Evolutionary conservation across 37 sponge, comb jelly and placozoan genomes (phyloP).

Genomic region (Mnemiopsis leidyi): DNA sequence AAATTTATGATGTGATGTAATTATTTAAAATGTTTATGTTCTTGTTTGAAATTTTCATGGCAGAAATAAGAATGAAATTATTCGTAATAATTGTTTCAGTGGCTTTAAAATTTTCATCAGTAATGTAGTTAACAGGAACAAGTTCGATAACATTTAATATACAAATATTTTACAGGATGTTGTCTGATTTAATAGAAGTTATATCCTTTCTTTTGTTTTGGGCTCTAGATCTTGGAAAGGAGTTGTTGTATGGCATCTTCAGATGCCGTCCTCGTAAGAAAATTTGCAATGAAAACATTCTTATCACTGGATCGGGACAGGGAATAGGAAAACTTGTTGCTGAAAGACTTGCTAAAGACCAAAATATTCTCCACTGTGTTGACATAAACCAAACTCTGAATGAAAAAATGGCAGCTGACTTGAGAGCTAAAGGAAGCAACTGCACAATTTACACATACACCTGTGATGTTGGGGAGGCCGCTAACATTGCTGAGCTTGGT

Average conservation of each 20-base stretch:
- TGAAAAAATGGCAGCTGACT: neutral
- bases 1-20: no score
- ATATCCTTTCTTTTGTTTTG: neutral
- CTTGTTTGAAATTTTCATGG: no score
- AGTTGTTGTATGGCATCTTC: neutral
- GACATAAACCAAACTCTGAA: neutral
- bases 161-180: no score
- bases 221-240: neutral
- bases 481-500: neutral
- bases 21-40: no score
- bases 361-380: slow-evolving; percentile 5
- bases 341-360: neutral
- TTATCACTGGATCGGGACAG: slow-evolving; percentile 24
- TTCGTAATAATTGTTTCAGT: no score
- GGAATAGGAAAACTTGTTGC: slow-evolving; percentile 7
- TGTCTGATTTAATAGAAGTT: neutral
- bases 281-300: neutral
- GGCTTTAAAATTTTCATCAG: no score
- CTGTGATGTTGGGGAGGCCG: slow-evolving; percentile 21
- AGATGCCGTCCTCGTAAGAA: slow-evolving; percentile 35
- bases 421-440: neutral
- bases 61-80: no score
- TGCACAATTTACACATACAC: slow-evolving; percentile 56
- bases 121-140: no score
- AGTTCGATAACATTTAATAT: no score